Evolutionary conservation across 2,113 vertebrate species (phyloP).

Genomic region (Hyla sarda): DNA sequence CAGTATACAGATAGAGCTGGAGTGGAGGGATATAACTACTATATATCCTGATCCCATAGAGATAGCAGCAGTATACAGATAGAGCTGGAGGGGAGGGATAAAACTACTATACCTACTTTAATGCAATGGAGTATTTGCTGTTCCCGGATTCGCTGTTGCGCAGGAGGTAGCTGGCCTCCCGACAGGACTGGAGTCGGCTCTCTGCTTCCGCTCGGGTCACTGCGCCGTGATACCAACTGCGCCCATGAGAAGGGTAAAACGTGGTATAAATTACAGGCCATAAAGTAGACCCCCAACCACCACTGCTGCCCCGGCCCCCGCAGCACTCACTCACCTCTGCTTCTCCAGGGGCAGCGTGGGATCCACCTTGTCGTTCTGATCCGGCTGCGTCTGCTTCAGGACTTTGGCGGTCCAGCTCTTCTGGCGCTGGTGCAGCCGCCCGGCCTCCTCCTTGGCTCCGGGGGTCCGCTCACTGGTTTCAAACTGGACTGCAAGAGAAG

Average conservation of each 20-base stretch:
- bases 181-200: constrained; percentile 87
- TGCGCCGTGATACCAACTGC: constrained; percentile 94
- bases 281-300: not conserved
- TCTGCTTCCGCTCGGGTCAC: constrained; percentile 92
- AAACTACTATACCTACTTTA: constrained; percentile 87
- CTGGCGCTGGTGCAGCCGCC: constrained; percentile 78
- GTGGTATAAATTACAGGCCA: not conserved
- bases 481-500: constrained; percentile 83
- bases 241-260: not conserved
- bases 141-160: constrained; percentile 92
- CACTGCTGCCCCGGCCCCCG: too few species aligned
- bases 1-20: too few species aligned
- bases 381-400: constrained; percentile 70
- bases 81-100: too few species aligned
- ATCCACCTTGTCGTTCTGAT: constrained; percentile 79
- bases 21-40: too few species aligned
- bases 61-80: too few species aligned
- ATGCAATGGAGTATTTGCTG: constrained; percentile 94
- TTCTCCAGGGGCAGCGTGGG: constrained; percentile 86
- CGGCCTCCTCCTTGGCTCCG: constrained; percentile 76
- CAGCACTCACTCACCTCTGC: constrained; percentile 82
- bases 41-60: too few species aligned
- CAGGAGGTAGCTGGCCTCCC: constrained; percentile 92
- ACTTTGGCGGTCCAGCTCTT: constrained; percentile 91
- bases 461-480: constrained; percentile 74